Percentiles rank a stretch among this genome's conserved stretches.
These are phyloP conservation scores for Knipowitschia caucasica DNA, from an alignment of 2,797 vertebrate species.

Conservation along the genomic window DNA sequence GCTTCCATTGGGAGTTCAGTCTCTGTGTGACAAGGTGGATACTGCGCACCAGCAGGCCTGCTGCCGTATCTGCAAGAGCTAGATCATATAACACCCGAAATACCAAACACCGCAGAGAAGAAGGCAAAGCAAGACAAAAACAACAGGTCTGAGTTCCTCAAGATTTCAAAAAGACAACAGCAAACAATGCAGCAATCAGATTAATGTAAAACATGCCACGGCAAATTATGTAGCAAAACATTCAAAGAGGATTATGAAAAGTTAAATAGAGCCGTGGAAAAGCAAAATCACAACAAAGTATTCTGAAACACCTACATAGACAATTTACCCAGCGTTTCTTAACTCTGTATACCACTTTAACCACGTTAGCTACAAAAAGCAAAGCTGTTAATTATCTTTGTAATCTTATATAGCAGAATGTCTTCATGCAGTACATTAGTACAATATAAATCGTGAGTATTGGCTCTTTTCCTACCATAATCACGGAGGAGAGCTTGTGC, in stretches of 20 bases:
- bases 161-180: conserved; percentile 13
- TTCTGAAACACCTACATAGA: conserved; percentile 62
- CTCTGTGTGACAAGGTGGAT: conserved; percentile 96
- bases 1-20: conserved; percentile 92
- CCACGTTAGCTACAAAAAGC: conserved; percentile 67
- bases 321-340: conserved; percentile 73
- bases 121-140: conserved; percentile 55
- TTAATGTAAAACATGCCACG: conserved; percentile 39
- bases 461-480: conserved; percentile 77
- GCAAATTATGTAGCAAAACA: conserved; percentile 24
- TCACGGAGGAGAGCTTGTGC: conserved; percentile 88
- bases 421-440: neutral
- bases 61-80: conserved; percentile 98
- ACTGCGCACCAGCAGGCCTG: conserved; percentile 93
- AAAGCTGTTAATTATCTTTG: conserved; percentile 21
- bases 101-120: conserved; percentile 86
- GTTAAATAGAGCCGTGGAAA: neutral
- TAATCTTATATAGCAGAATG: conserved; percentile 13
- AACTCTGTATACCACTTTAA: conserved; percentile 69
- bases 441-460: neutral
- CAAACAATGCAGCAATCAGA: conserved; percentile 13
- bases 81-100: conserved; percentile 77
- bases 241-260: conserved; percentile 16
- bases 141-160: conserved; percentile 20
- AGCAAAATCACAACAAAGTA: conserved; percentile 56